Evolutionary conservation across 2,888 invertebrate species (phyloP), one percentile per base, ranked within the genome.

Genomic region (Linnaemya vulpina): DNA sequence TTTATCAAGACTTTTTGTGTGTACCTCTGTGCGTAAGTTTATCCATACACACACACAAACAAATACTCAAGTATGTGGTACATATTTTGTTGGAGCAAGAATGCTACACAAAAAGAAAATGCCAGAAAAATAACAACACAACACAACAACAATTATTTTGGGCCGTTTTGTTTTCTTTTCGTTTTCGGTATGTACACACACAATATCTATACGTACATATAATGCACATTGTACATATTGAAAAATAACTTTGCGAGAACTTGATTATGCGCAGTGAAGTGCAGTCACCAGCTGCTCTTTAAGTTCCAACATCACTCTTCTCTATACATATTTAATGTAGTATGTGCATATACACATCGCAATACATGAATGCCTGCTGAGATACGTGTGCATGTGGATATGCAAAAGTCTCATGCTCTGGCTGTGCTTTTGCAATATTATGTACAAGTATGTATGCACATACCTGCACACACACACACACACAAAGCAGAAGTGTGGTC

Each of bases 1-100:
- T 78, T 82, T 85, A 75, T 82, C 82, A 70, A 58, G 15, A 53
- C 51, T 67, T 71, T 30, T 76, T 84, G 71, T 84, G 20, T 80
- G 81, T 81, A 82, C 65, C 74, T 67, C 75, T 58, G 30, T n/a
- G 15, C n/a, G 2, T 15, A 51, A 11, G 1, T 22, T 22, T 30
- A 1, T 25, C 5, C 17, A 15, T 25, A 55, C 25, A 15, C 25
- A 58, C 22, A 1, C 25, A 55, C 25, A 22, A 4, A 58, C 13
- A 25, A 15, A 2, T 55, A 30, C 15, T 25, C 30, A 55, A 1
- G n/a, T 30, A 30, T 30, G 53, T n/a, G 2, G 15, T 43, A 43
- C 15, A 40, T 13, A 51, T 7, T 2, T 51, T 60, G 35, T 17
- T 65, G 70, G n/a, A 73, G 11, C 4, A 65, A 25, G 58, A 77